Base-by-base conservation (phyloP, 2,797 vertebrate genomes). In the Heterohyrax brucei region DNA sequence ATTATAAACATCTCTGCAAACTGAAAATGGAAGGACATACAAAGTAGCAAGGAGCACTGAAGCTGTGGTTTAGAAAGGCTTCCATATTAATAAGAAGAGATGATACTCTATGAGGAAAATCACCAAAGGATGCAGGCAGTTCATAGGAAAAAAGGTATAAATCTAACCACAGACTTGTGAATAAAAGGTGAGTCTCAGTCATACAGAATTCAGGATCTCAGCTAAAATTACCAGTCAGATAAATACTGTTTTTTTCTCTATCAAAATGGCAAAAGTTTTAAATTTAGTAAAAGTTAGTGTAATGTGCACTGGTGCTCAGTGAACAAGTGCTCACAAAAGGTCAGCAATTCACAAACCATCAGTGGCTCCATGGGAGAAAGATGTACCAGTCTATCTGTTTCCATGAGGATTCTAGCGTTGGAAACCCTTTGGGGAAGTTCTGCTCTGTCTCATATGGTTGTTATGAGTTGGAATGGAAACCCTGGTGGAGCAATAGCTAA, bases 21-120 rank as follows among this genome's bases (percentile, higher is more conserved):
- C 12, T 93, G 72, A 66, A 64, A 95, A 70, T 91, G n/a, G 91
- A 87, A 62, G 91, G 64, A 87, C 18, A 61, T 24, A 70, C 21
- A 72, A n/a, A 77, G 30, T 46, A 87, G 10, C 39, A 66, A 84
- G 7, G 21, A 85, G 16, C 13, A 87, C 33, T 78, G 28, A 62
- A 87, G 19, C 22, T 39, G 5, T 44, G 68, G 77, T 88, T 66
- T 93, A 68, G n/a, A 82, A 66, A n/a, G 24, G 1, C 84, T 70
- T 70, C 39, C 30, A 0, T 89, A 61, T 70, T 61, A 78, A 21
- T 83, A 8, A 59, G 68, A 80, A 70, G 68, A 22, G 12, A 89
- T 83, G 33, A 68, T 50, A 30, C 59, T 59, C 61, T 39, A 4
- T 75, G 89, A 83, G 79, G 48, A 76, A 85, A 61, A 59, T 66